Evolutionary conservation across 2,797 vertebrate genomes (phyloP).

Genomic region (Sylvilagus floridanus): DNA sequence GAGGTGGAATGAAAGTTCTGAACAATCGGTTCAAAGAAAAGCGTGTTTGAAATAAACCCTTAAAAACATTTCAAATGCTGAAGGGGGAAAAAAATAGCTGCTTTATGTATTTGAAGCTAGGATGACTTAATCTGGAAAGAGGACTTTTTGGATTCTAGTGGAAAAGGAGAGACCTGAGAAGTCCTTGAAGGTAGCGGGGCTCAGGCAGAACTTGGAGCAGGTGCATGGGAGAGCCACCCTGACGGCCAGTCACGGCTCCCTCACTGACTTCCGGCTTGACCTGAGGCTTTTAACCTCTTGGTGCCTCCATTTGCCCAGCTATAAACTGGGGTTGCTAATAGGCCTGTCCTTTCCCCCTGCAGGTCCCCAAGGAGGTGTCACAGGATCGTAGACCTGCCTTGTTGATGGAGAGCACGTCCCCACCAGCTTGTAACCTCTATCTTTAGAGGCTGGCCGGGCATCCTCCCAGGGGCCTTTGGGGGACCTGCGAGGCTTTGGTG

Average conservation of each 20-base stretch:
- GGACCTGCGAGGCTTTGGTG: background rate
- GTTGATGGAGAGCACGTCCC: background rate
- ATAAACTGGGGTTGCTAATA: constrained; percentile 77
- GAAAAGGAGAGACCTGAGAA: background rate
- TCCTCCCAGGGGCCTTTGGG: background rate
- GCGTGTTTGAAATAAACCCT: constrained; percentile 78
- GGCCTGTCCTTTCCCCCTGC: background rate
- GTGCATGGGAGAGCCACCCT: rapidly evolving
- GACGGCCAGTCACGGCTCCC: background rate
- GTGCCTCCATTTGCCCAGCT: constrained; percentile 65
- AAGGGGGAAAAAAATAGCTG: constrained; percentile 33
- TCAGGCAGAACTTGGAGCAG: background rate
- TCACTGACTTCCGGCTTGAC: constrained; percentile 21
- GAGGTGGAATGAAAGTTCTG: constrained; percentile 70
- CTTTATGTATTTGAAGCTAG: constrained; percentile 74
- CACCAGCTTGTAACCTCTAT: constrained; percentile 9
- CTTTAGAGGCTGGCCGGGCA: background rate
- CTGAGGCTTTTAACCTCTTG: constrained; percentile 59
- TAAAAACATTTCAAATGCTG: constrained; percentile 79
- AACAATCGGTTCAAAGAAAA: constrained; percentile 70
- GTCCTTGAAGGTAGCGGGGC: background rate
- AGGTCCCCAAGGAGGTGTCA: constrained; percentile 61
- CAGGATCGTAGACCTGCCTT: constrained; percentile 6
- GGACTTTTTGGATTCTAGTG: constrained; percentile 62
- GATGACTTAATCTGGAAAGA: constrained; percentile 76